Conservation (phyloP, 2,888 invertebrate genomes). For the Agrilus biguttatus region DNA sequence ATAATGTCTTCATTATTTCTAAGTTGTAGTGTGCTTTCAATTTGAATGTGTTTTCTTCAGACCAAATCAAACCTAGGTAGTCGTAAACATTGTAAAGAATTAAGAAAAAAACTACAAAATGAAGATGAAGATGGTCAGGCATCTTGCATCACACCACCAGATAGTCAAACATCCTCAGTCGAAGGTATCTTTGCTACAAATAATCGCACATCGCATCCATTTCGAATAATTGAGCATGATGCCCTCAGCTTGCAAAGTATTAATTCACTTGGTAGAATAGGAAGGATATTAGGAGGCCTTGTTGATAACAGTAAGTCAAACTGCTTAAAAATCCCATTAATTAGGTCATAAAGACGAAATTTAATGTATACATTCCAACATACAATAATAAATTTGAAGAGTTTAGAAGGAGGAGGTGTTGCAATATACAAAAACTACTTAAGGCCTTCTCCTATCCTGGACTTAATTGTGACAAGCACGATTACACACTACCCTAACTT, state of each 20-base stretch:
- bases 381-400: too few species aligned
- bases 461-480: too few species aligned
- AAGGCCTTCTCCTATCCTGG: too few species aligned
- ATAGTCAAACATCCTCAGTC: conserved; percentile 62
- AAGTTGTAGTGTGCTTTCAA: background rate
- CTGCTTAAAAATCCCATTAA: too few species aligned
- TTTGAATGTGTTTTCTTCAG: conserved; percentile 9
- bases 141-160: conserved; percentile 48
- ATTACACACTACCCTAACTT: too few species aligned
- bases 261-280: conserved; percentile 73
- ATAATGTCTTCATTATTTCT: background rate
- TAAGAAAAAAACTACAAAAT: conserved; percentile 73
- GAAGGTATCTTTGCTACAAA: conserved; percentile 59
- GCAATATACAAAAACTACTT: too few species aligned
- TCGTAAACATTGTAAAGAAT: conserved; percentile 66
- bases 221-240: conserved; percentile 77
- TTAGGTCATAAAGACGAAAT: too few species aligned
- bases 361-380: too few species aligned
- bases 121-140: conserved; percentile 64
- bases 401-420: too few species aligned
- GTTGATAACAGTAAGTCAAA: conserved; percentile 10
- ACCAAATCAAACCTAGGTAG: conserved; percentile 28
- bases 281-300: conserved; percentile 57
- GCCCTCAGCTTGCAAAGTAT: conserved; percentile 78
- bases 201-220: conserved; percentile 57